These are phyloP conservation scores for Onychostruthus taczanowskii DNA, from an alignment of 2,113 vertebrate species.

Conservation along the genomic window DNA sequence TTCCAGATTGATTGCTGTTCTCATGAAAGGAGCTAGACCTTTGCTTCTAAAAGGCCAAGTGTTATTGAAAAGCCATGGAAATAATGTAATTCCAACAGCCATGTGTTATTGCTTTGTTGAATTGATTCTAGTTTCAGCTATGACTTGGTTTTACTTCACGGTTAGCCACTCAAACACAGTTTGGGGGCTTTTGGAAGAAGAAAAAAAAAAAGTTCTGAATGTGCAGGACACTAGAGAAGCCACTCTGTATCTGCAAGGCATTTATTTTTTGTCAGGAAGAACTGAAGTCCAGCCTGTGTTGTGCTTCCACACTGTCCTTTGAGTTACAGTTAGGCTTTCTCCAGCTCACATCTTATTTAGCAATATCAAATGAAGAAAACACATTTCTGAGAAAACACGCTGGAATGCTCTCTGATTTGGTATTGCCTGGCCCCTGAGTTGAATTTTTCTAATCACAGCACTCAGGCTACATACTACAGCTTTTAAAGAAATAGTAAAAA, in stretches of 20 bases:
- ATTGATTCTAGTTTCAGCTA: background rate
- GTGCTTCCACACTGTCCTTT: background rate
- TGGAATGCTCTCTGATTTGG: background rate
- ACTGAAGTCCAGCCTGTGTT: background rate
- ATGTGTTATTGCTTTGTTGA: background rate
- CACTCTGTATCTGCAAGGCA: background rate
- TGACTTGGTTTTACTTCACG: background rate
- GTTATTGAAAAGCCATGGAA: background rate
- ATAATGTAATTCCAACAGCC: background rate
- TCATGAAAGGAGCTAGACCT: background rate
- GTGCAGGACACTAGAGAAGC: background rate
- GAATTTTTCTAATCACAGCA: background rate
- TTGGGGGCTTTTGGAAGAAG: background rate
- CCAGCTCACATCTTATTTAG: background rate
- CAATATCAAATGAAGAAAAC: background rate
- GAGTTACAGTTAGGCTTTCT: background rate
- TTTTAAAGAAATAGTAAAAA: conserved; percentile 4
- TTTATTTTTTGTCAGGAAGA: background rate
- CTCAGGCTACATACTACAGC: background rate
- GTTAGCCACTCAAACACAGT: background rate
- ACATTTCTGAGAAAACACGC: background rate
- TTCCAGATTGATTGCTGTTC: background rate
- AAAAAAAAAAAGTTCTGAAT: background rate
- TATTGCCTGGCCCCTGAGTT: background rate
- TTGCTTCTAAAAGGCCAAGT: background rate